Conservation (phyloP, 2,888 invertebrate species). For the Corbicula japonica region DNA sequence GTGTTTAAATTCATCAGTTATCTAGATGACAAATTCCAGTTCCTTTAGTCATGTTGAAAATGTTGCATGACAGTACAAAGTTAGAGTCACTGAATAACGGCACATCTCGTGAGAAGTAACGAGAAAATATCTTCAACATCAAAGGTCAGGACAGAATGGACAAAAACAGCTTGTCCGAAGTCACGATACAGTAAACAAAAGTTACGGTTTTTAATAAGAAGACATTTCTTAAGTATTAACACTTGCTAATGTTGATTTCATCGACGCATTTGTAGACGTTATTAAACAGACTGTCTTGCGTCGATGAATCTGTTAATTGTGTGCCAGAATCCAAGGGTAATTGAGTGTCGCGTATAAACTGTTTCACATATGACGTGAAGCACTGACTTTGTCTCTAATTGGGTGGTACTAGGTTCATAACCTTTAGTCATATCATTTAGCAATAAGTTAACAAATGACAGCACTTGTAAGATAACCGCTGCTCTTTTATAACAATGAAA, state of each 20-base stretch:
- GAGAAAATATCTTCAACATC: constrained; percentile 26
- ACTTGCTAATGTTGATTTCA: constrained; percentile 41
- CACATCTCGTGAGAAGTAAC: constrained; percentile 21
- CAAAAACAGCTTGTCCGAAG: constrained; percentile 28
- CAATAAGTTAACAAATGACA: constrained; percentile 61
- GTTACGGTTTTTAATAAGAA: constrained; percentile 20
- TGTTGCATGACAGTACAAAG: constrained; percentile 31
- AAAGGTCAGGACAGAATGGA: constrained; percentile 16
- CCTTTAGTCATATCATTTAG: constrained; percentile 65
- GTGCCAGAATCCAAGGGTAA: constrained; percentile 48
- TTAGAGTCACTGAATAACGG: constrained; percentile 17
- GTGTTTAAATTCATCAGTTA: constrained; percentile 32
- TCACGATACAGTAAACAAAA: constrained; percentile 17
- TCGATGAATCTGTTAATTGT: constrained; percentile 42
- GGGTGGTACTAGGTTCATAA: constrained; percentile 62
- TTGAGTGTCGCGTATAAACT: constrained; percentile 42
- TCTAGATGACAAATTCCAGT: constrained; percentile 29
- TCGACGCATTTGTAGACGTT: background rate
- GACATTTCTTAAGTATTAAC: constrained; percentile 42
- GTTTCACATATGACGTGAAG: constrained; percentile 26
- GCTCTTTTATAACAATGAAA: constrained; percentile 42
- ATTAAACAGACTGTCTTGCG: background rate
- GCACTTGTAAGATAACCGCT: constrained; percentile 45
- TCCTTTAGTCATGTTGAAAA: constrained; percentile 29
- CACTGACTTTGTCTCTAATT: constrained; percentile 44